Evolutionary conservation across 2,888 invertebrate genomes (phyloP).

Genomic region (Diarsia mendica): DNA sequence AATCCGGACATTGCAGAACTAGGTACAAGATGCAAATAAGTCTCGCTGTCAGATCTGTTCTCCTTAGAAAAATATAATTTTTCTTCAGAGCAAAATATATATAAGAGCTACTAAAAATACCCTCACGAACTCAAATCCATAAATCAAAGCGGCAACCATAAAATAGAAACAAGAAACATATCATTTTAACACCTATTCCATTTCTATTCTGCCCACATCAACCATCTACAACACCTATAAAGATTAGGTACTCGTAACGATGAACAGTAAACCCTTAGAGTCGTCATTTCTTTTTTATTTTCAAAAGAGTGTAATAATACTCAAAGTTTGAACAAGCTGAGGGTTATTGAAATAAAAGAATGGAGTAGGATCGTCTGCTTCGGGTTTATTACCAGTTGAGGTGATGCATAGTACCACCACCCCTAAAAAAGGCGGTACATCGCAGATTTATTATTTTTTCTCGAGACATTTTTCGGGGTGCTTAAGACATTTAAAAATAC

Average conservation of each 20-base stretch:
- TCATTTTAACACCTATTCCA: conserved; percentile 49
- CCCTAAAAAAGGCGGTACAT: conserved; percentile 72
- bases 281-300: conserved; percentile 72
- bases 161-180: conserved; percentile 52
- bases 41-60: conserved; percentile 23
- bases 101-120: conserved; percentile 26
- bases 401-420: conserved; percentile 77
- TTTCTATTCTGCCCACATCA: conserved; percentile 49
- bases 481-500: conserved; percentile 67
- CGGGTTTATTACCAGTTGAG: conserved; percentile 78
- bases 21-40: conserved; percentile 31
- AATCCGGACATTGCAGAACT: conserved; percentile 13
- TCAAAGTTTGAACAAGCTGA: conserved; percentile 77
- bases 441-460: conserved; percentile 62
- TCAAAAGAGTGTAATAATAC: conserved; percentile 77
- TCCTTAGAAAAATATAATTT: conserved; percentile 33
- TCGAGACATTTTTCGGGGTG: conserved; percentile 54
- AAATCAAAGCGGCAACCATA: conserved; percentile 50
- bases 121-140: conserved; percentile 34
- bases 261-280: conserved; percentile 56
- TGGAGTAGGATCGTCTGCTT: conserved; percentile 71
- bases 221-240: conserved; percentile 46
- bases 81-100: conserved; percentile 31
- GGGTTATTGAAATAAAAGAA: conserved; percentile 85
- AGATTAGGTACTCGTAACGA: conserved; percentile 55